Conservation (phyloP, 2,113 vertebrate species). For the Bucco capensis region DNA sequence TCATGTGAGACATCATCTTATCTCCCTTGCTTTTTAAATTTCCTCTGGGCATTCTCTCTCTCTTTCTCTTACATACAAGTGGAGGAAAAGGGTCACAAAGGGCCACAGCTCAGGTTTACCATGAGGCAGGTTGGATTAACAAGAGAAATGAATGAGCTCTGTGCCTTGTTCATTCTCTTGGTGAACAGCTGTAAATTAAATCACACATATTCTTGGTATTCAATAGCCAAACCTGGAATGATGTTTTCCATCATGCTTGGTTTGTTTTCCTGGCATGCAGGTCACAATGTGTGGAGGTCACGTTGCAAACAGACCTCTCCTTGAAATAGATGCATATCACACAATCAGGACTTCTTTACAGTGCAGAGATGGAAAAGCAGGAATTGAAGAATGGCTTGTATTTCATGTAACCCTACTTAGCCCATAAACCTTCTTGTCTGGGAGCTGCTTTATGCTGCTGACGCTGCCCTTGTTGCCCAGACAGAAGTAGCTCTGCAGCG, state of each 20-base stretch:
- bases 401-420: slow-evolving; percentile 12
- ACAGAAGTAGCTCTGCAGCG: too few relatives aligned
- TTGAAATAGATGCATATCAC: not conserved
- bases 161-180: not conserved
- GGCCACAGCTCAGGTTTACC: not conserved
- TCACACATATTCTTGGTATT: not conserved
- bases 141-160: not conserved
- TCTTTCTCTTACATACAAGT: not conserved
- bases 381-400: not conserved
- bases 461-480: too few relatives aligned
- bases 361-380: not conserved
- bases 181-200: slow-evolving; percentile 1
- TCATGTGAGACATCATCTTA: not conserved
- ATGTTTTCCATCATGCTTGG: not conserved
- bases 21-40: not conserved
- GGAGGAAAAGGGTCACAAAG: not conserved
- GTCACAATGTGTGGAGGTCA: not conserved
- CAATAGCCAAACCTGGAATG: not conserved
- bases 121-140: not conserved
- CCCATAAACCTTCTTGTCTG: too few relatives aligned
- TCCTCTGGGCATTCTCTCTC: not conserved
- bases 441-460: too few relatives aligned
- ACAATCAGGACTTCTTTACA: not conserved
- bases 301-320: not conserved
- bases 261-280: not conserved